Percentiles rank a stretch among this genome's conserved stretches.
These are phyloP conservation scores for Psephotus haematonotus DNA, from an alignment of 2,113 vertebrate genomes.

Conservation along the genomic window DNA sequence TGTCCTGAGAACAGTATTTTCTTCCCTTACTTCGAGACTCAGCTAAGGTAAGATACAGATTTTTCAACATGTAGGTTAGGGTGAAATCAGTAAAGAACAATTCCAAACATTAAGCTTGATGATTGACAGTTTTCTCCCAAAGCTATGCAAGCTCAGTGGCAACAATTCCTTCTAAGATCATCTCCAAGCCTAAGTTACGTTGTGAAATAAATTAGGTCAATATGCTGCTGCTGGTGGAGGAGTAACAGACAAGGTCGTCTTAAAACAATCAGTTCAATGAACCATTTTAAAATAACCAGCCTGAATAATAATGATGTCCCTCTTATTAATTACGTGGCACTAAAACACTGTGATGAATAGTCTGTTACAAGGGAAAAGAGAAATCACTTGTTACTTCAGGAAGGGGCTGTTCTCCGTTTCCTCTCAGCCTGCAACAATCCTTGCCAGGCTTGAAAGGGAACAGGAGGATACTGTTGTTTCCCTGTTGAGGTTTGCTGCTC, in stretches of 20 bases:
- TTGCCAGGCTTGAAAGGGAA: not conserved
- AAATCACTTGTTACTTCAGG: not conserved
- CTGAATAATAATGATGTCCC: not conserved
- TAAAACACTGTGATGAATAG: not conserved
- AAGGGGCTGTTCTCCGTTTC: not conserved
- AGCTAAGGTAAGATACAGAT: not conserved
- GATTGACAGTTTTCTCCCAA: not conserved
- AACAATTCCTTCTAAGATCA: not conserved
- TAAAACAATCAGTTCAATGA: slow-evolving; percentile 28
- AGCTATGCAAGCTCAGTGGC: not conserved
- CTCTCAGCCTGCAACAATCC: not conserved
- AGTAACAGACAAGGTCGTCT: not conserved
- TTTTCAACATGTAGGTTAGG: not conserved
- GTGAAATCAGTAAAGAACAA: not conserved
- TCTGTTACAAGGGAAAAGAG: not conserved
- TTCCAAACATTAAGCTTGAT: not conserved
- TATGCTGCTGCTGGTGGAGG: not conserved
- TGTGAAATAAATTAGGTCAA: not conserved
- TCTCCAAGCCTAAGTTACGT: not conserved
- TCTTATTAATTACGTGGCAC: not conserved
- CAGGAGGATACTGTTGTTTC: not conserved
- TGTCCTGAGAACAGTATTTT: not conserved
- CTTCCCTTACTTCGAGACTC: not conserved
- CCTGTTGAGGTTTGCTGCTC: not conserved
- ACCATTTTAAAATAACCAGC: slow-evolving; percentile 11